A percentile compares a stretch with the other conserved stretches of the same genome.
Evolutionary conservation across 2,113 vertebrate species (phyloP).

Genomic region (Oryzias melastigma): DNA sequence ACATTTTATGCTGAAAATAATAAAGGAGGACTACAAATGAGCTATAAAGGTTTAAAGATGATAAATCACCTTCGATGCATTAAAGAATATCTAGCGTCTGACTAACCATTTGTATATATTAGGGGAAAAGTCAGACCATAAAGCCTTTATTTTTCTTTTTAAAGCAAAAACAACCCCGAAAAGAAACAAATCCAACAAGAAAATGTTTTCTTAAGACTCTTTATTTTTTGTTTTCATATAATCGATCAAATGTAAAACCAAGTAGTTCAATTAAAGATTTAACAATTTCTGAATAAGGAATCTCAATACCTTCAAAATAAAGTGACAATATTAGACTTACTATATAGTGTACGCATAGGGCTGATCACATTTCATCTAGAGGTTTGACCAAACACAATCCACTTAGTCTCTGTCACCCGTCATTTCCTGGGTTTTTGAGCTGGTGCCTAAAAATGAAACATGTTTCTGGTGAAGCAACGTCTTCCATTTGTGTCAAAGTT

Average conservation of each 20-base stretch:
- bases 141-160: background rate
- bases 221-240: constrained; percentile 88
- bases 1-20: no score
- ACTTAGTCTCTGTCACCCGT: constrained; percentile 88
- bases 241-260: constrained; percentile 96
- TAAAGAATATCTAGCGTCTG: no score
- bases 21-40: no score
- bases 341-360: constrained; percentile 83
- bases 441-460: constrained; percentile 61
- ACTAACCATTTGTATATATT: no score
- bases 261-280: constrained; percentile 96
- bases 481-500: constrained; percentile 59
- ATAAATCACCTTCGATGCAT: no score
- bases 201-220: constrained; percentile 91
- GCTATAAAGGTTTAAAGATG: no score
- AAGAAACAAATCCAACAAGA: background rate
- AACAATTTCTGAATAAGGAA: constrained; percentile 98
- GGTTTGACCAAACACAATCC: constrained; percentile 93
- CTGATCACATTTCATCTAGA: constrained; percentile 79
- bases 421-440: constrained; percentile 70
- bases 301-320: constrained; percentile 98
- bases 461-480: constrained; percentile 51
- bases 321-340: constrained; percentile 92
- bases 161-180: background rate
- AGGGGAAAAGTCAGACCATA: no score